Base-by-base conservation (phyloP, 2,797 vertebrate species). In the Centropyge bicolor region DNA sequence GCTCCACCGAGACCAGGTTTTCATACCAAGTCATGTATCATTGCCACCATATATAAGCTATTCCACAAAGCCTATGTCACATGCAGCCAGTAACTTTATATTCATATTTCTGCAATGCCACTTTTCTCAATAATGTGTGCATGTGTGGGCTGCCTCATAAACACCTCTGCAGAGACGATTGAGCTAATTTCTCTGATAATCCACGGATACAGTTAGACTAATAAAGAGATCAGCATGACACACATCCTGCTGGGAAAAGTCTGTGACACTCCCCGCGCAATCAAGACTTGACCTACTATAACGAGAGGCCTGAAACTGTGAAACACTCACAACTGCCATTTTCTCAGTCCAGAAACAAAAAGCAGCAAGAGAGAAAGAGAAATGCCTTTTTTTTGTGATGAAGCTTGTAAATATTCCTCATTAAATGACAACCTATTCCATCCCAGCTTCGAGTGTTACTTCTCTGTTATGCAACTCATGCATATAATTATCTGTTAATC, bases 191-290 rank as follows among this genome's bases (percentile, higher is more conserved):
- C 77, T 73, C 60, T 61, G 83, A 86, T 88, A 85, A 92, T 88
- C 88, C 84, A 63, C 81, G 41, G 79, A 83, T 86, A 70, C 79
- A 76, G 69, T 71, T 85, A 54, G 51, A 76, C 81, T 89, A 92
- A 91, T 94, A 92, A 93, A 91, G 87, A 87, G 74, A 91, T 83
- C 88, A 93, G 89, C 91, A 73, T 87, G 92, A 80, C 63, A 74
- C 79, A 81, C 54, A 2, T 72, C 80, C 72, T 75, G 84, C 89
- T 82, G 87, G 76, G 78, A 71, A 67, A 70, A 35, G 71, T 68
- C 73, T 69, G 74, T 46, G 56, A 85, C 78, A 56, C 77, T 82
- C 77, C 52, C 63, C 11, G 6, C 43, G 67, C 38, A 60, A 52
- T 60, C 22, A 19, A 70, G 76, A 80, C 60, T 36, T 51, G 75